phyloP scores from a whole-genome alignment of 2,797 vertebrate genomes.

The Paedocypris micromegethes region DNA sequence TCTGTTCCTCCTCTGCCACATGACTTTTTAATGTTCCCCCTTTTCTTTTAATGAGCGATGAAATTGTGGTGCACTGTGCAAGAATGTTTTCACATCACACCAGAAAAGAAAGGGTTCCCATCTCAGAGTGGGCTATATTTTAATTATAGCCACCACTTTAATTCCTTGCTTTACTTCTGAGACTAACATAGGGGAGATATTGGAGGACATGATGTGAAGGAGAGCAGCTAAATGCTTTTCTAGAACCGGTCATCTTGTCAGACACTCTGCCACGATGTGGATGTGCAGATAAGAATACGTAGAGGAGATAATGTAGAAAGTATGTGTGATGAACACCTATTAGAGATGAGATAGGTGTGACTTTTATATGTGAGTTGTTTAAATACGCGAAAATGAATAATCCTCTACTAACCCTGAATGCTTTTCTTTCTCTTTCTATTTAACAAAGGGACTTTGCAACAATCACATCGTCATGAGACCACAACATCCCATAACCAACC shows the following conservation, averaged over 20 bases:
- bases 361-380: neutral
- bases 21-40: constrained; percentile 71
- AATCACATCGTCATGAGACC: too few relatives aligned
- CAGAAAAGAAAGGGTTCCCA: constrained; percentile 43
- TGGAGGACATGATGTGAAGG: constrained; percentile 11
- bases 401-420: too few relatives aligned
- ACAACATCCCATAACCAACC: too few relatives aligned
- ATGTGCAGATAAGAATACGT: constrained; percentile 34
- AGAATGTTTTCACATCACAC: constrained; percentile 70
- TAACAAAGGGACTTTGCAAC: too few relatives aligned
- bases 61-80: constrained; percentile 67
- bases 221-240: constrained; percentile 38
- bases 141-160: constrained; percentile 61
- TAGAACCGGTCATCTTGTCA: constrained; percentile 31
- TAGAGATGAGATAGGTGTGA: constrained; percentile 14
- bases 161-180: constrained; percentile 42
- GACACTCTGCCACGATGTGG: constrained; percentile 46
- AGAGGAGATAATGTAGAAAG: constrained; percentile 17
- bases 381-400: neutral
- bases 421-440: too few relatives aligned
- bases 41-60: constrained; percentile 70
- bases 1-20: constrained; percentile 59
- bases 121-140: constrained; percentile 58
- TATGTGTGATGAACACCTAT: constrained; percentile 5
- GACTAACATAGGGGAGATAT: constrained; percentile 23